A percentile compares a stretch with the other conserved stretches of the same genome.
phyloP scores from a whole-genome alignment of 2,888 invertebrate species.

The Xanthostigma xanthostigma region DNA sequence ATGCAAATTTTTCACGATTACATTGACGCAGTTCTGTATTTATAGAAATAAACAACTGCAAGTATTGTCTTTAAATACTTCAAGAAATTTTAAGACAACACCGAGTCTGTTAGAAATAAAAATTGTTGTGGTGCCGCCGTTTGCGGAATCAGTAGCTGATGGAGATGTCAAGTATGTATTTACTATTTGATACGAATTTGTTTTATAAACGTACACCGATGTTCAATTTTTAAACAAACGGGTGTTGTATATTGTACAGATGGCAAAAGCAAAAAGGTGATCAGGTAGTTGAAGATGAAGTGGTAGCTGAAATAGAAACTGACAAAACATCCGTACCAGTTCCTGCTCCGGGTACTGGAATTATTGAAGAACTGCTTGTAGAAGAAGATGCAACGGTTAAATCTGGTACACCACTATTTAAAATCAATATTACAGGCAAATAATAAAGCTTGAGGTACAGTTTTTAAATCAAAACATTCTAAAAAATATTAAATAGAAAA shows the following conservation, averaged over 20 bases:
- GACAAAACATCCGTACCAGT: slow-evolving; percentile 77
- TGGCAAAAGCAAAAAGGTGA: slow-evolving; percentile 77
- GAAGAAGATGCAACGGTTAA: slow-evolving; percentile 88
- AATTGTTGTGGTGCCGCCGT: slow-evolving; percentile 75
- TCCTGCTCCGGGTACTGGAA: slow-evolving; percentile 60
- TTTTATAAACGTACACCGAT: no score
- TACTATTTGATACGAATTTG: slow-evolving; percentile 9
- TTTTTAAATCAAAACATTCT: no score
- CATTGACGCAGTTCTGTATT: no score
- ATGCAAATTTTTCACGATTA: no score
- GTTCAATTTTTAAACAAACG: no score
- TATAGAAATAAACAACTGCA: no score
- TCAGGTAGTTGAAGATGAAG: slow-evolving; percentile 78
- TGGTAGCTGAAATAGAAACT: slow-evolving; percentile 94
- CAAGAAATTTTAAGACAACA: slow-evolving; percentile 28
- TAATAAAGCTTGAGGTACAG: no score
- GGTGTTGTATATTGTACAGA: slow-evolving; percentile 24
- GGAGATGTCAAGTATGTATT: slow-evolving; percentile 81
- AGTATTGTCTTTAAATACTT: no score
- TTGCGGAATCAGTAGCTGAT: slow-evolving; percentile 92
- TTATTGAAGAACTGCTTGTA: slow-evolving; percentile 75
- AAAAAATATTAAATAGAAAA: no score
- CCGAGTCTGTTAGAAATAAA: slow-evolving; percentile 26
- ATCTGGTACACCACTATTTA: slow-evolving; percentile 71
- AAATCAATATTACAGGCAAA: slow-evolving; percentile 36